Evolutionary conservation across 2,113 vertebrate genomes (phyloP).

Genomic region (Crotophaga sulcirostris): DNA sequence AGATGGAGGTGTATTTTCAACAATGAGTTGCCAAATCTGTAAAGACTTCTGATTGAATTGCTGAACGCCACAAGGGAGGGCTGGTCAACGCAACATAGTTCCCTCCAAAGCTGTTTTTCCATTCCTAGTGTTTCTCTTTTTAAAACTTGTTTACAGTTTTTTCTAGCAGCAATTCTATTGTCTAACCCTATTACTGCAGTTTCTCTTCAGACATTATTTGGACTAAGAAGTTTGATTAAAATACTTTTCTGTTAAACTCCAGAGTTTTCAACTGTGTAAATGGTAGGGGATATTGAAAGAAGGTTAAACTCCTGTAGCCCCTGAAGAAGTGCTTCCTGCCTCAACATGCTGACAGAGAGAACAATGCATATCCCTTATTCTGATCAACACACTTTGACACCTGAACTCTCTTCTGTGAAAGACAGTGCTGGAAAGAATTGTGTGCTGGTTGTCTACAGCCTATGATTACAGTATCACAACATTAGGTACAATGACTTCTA

Average conservation of each 20-base stretch:
- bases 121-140: not conserved
- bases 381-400: not conserved
- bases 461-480: not conserved
- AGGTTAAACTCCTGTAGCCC: not conserved
- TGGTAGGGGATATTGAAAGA: not conserved
- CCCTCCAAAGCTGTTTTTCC: not conserved
- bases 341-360: not conserved
- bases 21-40: not conserved
- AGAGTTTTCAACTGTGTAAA: not conserved
- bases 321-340: not conserved
- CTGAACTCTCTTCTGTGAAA: not conserved
- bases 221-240: conserved; percentile 26
- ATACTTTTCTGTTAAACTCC: not conserved
- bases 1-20: conserved; percentile 19
- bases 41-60: conserved; percentile 14
- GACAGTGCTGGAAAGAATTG: not conserved
- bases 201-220: not conserved
- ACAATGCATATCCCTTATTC: not conserved
- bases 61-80: not conserved
- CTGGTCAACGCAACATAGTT: not conserved
- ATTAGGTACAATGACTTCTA: not conserved
- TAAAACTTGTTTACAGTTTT: conserved; percentile 28
- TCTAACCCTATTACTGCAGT: not conserved
- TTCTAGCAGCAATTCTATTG: not conserved
- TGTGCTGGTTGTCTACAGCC: not conserved